These are phyloP conservation scores for Parelbella ahira DNA, from an alignment of 2,888 invertebrate genomes.

Conservation along the genomic window DNA sequence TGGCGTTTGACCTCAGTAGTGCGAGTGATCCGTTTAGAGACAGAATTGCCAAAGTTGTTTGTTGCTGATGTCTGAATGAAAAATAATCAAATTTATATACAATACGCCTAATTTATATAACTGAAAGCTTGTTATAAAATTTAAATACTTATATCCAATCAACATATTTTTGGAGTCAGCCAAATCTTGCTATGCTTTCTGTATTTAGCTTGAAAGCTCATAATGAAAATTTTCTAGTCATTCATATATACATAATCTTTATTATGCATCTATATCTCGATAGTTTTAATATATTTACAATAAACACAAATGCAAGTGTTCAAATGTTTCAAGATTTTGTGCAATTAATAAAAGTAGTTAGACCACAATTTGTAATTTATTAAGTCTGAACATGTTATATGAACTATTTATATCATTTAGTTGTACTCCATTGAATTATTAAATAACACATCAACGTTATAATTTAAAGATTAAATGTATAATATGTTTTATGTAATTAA, in stretches of 20 bases:
- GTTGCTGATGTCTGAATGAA: slow-evolving; percentile 57
- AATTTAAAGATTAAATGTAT: too few relatives aligned
- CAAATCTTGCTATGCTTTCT: slow-evolving; percentile 43
- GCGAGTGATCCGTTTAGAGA: slow-evolving; percentile 85
- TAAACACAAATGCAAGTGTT: too few relatives aligned
- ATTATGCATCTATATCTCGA: not conserved
- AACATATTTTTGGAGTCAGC: slow-evolving; percentile 31
- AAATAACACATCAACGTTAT: too few relatives aligned
- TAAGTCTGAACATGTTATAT: not conserved
- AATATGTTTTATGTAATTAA: too few relatives aligned
- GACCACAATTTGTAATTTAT: not conserved
- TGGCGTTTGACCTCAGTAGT: slow-evolving; percentile 86
- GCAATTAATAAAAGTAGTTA: too few relatives aligned
- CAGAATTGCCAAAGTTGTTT: slow-evolving; percentile 86
- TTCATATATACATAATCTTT: slow-evolving; percentile 2
- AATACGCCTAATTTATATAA: too few relatives aligned
- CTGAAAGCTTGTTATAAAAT: too few relatives aligned
- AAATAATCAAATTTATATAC: too few relatives aligned
- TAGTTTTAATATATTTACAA: too few relatives aligned
- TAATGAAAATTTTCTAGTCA: slow-evolving; percentile 28
- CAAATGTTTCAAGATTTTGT: too few relatives aligned
- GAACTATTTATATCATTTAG: too few relatives aligned
- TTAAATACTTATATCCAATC: slow-evolving; percentile 10
- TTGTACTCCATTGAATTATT: too few relatives aligned
- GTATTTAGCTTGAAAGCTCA: slow-evolving; percentile 45